Percentiles rank a stretch among this genome's conserved stretches.
phyloP scores from a whole-genome alignment of 1,140 invertebrate species.

The Anastrepha ludens region DNA sequence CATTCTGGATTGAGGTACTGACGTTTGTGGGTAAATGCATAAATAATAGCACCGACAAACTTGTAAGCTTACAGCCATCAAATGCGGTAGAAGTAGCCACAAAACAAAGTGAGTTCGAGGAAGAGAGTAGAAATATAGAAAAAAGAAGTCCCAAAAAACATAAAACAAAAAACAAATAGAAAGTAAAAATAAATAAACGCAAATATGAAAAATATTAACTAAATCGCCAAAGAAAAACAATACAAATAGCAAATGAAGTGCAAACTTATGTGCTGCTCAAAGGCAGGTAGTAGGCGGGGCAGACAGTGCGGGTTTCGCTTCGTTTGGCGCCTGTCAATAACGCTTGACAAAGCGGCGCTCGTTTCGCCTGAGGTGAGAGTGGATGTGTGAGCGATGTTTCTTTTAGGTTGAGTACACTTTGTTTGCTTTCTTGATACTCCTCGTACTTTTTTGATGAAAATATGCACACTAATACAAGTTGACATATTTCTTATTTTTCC shows the following conservation, averaged over 20 bases:
- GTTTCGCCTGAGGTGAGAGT: background rate
- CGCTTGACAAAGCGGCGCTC: background rate
- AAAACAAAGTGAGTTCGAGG: background rate
- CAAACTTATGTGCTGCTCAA: background rate
- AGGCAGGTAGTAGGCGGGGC: background rate
- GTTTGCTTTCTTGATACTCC: background rate
- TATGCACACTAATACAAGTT: too few species aligned
- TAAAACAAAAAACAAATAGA: background rate
- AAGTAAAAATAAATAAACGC: too few species aligned
- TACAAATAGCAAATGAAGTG: constrained; percentile 17
- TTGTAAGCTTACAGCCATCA: background rate
- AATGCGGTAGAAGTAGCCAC: background rate
- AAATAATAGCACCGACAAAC: constrained; percentile 22
- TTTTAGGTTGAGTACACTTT: background rate
- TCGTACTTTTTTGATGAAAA: background rate
- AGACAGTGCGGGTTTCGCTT: constrained; percentile 29
- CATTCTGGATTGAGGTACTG: background rate
- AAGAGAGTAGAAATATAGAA: background rate
- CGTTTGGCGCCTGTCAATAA: constrained; percentile 12
- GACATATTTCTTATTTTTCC: too few species aligned
- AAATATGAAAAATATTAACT: constrained; percentile 20
- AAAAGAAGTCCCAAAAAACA: background rate
- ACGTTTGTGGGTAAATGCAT: constrained; percentile 24
- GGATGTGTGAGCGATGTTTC: background rate
- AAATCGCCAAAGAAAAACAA: constrained; percentile 13